phyloP scores from a whole-genome alignment of 1,140 invertebrate genomes.

The Drosophila rhopaloa region DNA sequence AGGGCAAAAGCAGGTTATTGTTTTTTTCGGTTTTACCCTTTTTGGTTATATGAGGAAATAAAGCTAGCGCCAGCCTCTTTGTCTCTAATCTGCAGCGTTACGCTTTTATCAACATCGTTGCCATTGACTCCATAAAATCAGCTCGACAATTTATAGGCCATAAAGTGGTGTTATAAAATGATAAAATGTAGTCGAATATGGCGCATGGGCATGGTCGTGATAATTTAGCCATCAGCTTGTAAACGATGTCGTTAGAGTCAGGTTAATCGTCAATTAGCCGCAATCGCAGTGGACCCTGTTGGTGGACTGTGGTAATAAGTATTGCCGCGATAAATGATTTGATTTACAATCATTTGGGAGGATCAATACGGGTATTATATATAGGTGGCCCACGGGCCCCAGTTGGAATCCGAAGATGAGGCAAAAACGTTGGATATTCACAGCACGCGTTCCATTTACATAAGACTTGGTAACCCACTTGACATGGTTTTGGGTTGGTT shows the following conservation, averaged over 20 bases:
- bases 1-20: not conserved
- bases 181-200: constrained; percentile 58
- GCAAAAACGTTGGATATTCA: constrained; percentile 25
- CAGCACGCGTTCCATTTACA: constrained; percentile 29
- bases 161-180: constrained; percentile 33
- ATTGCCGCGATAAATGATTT: constrained; percentile 57
- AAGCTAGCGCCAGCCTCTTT: constrained; percentile 25
- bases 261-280: constrained; percentile 68
- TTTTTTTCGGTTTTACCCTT: not conserved
- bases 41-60: constrained; percentile 9
- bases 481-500: constrained; percentile 46
- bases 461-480: constrained; percentile 51
- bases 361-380: constrained; percentile 16
- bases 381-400: not conserved
- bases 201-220: constrained; percentile 40
- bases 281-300: constrained; percentile 40
- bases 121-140: constrained; percentile 65
- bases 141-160: constrained; percentile 60
- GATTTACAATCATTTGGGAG: constrained; percentile 51
- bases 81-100: constrained; percentile 56
- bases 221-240: constrained; percentile 44
- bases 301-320: constrained; percentile 15
- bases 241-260: constrained; percentile 61
- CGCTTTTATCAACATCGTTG: constrained; percentile 45
- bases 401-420: constrained; percentile 1